Evolutionary conservation across 2,888 invertebrate species (phyloP), one percentile per base, ranked within the genome.

Genomic region (Hypolimnas misippus): DNA sequence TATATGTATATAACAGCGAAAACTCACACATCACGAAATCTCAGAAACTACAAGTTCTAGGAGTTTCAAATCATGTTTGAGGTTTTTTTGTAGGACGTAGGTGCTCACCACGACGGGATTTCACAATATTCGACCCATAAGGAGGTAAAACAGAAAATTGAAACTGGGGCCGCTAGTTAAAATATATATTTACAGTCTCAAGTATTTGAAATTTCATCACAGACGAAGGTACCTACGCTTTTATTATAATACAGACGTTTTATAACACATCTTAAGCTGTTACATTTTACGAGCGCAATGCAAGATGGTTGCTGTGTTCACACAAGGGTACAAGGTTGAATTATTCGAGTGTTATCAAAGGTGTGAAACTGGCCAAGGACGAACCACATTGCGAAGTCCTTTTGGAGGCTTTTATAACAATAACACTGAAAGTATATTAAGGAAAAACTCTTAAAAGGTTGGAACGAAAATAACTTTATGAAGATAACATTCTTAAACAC

Each of bases 301-400:
- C 3, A 16, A n/a, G 16, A 17, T 6, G 7, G 42, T 16, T 42
- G 42, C 4, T 42, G 5, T 25, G 5, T 25, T 5, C 17, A 42
- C 16, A 17, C 17, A 42, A 42, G 8, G 8, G 35, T 38, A 35
- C 40, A 40, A 40, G n/a, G 40, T 40, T 40, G 16, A 8, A 35
- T 35, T 35, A 35, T 35, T 4, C 35, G 35, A 35, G 6, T 35
- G 35, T 35, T 35, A 29, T 49, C n/a, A 12, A 25, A 49, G n/a
- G 14, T 49, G 14, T 49, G 29, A 49, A 49, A 14, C 2, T 44
- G 21, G 6, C 29, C 49, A 49, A 49, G 49, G 49, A 29, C 49
- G 14, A 14, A 19, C 2, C 25, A 49, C 7, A 25, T 25, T 25
- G 29, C 12, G 21, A 2, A 4, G 40, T 12, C 21, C 44, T 49